Conservation (phyloP, 2,888 invertebrate genomes). For the Strigamia crassipes region DNA sequence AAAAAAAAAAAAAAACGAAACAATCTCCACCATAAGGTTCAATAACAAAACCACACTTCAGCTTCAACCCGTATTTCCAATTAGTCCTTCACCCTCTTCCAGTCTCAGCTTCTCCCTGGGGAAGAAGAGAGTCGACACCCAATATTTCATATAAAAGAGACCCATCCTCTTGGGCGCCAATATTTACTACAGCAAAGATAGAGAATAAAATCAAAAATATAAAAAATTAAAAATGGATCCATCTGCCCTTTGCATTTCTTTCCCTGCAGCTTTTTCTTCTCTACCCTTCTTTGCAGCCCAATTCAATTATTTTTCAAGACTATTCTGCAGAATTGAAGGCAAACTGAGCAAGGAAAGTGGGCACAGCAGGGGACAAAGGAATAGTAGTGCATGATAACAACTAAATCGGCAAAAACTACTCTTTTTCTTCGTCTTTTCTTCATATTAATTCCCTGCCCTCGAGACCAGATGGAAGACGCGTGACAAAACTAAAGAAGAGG, state of each 20-base stretch:
- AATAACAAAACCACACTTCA: conserved; percentile 20
- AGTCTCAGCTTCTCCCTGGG: conserved; percentile 13
- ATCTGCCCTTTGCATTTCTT: conserved; percentile 35
- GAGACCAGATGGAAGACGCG: background rate
- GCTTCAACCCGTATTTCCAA: conserved; percentile 40
- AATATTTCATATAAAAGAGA: conserved; percentile 41
- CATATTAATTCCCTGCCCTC: background rate
- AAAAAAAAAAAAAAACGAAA: background rate
- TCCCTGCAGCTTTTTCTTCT: conserved; percentile 1
- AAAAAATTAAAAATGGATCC: background rate
- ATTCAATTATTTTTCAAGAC: conserved; percentile 42
- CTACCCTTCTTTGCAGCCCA: background rate
- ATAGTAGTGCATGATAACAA: conserved; percentile 7
- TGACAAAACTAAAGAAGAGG: background rate
- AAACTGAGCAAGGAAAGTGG: background rate
- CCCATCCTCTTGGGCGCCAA: conserved; percentile 13
- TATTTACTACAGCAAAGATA: conserved; percentile 12
- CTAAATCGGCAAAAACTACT: conserved; percentile 1
- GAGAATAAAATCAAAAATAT: conserved; percentile 6
- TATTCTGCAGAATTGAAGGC: background rate
- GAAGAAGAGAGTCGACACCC: conserved; percentile 35
- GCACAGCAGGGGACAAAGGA: background rate
- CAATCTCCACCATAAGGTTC: background rate
- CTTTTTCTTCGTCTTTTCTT: background rate
- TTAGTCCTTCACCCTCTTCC: conserved; percentile 26